Evolutionary conservation across 2,797 vertebrate genomes (phyloP).

Genomic region (Perodicticus potto): DNA sequence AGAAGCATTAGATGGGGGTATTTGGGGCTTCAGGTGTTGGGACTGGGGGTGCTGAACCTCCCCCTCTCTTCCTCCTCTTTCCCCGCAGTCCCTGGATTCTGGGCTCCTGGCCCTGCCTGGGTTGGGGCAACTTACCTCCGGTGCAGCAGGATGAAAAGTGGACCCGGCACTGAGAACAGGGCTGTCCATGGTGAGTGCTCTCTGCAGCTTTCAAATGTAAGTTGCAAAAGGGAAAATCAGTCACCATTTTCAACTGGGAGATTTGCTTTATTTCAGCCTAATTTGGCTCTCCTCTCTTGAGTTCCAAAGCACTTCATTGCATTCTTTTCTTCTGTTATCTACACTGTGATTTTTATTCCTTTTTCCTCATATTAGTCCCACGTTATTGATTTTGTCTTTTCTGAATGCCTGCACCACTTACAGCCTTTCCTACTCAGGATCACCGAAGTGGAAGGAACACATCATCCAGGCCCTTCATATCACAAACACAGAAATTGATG

Average conservation of each 20-base stretch:
- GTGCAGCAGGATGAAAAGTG: background rate
- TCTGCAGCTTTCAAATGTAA: background rate
- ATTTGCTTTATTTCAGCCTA: background rate
- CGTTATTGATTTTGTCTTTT: slow-evolving; percentile 1
- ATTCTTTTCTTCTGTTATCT: background rate
- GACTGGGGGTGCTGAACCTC: background rate
- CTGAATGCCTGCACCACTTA: background rate
- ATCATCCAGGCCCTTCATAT: background rate
- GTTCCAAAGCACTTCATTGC: background rate
- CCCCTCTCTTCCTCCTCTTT: no score
- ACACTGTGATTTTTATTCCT: background rate
- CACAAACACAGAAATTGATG: background rate
- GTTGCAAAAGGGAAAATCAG: accelerated
- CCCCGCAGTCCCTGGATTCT: no score
- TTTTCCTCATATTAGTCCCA: background rate
- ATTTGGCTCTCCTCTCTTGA: background rate
- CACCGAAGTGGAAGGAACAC: background rate
- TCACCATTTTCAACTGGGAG: background rate
- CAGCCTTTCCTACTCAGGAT: background rate
- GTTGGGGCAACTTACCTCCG: background rate
- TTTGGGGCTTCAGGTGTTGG: background rate
- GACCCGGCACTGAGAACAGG: background rate
- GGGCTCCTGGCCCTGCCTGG: background rate
- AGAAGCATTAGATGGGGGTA: background rate
- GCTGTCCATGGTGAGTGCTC: background rate